These are phyloP conservation scores for Gari tellinella DNA, from an alignment of 2,888 invertebrate genomes.

Conservation along the genomic window DNA sequence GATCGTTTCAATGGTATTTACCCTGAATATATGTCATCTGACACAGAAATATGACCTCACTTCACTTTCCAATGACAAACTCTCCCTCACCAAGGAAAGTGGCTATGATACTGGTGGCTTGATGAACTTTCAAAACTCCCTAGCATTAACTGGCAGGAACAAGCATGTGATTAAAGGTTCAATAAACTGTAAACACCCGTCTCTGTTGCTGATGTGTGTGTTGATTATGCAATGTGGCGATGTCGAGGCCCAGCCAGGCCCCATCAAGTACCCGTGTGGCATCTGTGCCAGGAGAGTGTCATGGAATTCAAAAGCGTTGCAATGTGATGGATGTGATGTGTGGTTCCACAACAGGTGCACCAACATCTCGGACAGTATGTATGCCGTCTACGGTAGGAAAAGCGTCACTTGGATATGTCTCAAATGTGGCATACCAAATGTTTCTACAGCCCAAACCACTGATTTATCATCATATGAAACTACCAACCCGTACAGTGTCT, in stretches of 20 bases:
- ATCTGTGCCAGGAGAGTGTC: constrained; percentile 8
- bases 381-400: constrained; percentile 1
- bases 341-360: constrained; percentile 23
- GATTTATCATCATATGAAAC: constrained; percentile 8
- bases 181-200: constrained; percentile 4
- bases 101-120: background rate
- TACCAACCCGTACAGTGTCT: background rate
- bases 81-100: background rate
- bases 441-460: constrained; percentile 1
- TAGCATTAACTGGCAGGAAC: constrained; percentile 1
- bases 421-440: constrained; percentile 11
- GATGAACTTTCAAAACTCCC: background rate
- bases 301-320: constrained; percentile 22
- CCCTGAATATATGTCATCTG: background rate
- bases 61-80: background rate
- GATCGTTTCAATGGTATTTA: background rate
- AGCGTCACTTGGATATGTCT: constrained; percentile 22
- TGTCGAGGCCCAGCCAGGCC: constrained; percentile 19
- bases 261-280: constrained; percentile 23
- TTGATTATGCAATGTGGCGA: constrained; percentile 15
- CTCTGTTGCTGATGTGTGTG: background rate
- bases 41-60: background rate
- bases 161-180: background rate
- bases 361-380: constrained; percentile 18
- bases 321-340: constrained; percentile 29